Evolutionary conservation across 2,797 vertebrate genomes (phyloP).

Genomic region (Peromyscus aztecus): DNA sequence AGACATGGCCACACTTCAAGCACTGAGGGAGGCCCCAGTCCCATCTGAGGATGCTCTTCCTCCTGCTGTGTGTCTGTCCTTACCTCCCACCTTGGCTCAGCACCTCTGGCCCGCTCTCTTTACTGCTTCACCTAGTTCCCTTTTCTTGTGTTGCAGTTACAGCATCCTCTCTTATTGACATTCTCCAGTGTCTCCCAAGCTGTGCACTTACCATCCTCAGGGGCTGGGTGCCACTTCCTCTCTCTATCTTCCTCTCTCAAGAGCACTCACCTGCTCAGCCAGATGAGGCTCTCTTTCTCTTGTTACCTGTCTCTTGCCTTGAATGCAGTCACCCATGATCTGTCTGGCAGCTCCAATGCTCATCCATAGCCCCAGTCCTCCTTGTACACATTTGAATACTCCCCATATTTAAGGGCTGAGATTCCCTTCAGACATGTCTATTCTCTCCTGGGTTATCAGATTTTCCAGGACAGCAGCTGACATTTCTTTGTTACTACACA

Average conservation of each 20-base stretch:
- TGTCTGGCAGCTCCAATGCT: neutral
- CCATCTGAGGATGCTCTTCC: too few relatives aligned
- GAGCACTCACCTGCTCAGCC: neutral
- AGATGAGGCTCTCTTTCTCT: neutral
- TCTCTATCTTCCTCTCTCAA: neutral
- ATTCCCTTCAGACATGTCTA: accelerated
- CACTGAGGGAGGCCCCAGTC: slow-evolving; percentile 9
- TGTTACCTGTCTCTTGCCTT: neutral
- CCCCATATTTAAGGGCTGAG: neutral
- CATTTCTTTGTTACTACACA: neutral
- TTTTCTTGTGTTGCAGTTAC: neutral
- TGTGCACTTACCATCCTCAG: neutral
- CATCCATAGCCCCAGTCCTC: too few relatives aligned
- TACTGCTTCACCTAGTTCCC: neutral
- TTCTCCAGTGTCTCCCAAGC: neutral
- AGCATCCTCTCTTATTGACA: neutral
- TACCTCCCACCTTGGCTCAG: neutral
- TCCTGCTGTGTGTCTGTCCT: neutral
- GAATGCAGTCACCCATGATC: neutral
- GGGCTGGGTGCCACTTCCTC: neutral
- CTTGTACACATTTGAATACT: neutral
- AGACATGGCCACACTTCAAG: slow-evolving; percentile 81
- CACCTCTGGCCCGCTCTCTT: neutral
- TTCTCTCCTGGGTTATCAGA: neutral
- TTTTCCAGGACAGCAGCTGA: neutral